Base-by-base conservation (phyloP, 1,140 invertebrate species). In the Ceratosolen solmsi region DNA sequence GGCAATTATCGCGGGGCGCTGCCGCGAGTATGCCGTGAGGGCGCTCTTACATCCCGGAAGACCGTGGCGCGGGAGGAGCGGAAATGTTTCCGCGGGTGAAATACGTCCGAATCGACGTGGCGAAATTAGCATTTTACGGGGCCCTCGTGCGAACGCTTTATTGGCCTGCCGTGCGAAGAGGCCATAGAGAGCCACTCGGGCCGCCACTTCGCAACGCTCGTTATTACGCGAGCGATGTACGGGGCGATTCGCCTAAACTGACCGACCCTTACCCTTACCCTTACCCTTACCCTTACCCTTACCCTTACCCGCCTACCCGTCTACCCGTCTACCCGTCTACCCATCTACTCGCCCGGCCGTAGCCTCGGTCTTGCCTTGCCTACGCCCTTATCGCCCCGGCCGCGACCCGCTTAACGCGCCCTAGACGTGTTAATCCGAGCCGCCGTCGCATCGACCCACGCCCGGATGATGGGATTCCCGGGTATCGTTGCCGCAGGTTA, bases 111-210 rank as follows among this genome's bases (percentile, higher is more conserved):
- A 73, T 73, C 71, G 49, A 20, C 70, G 46, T n/a, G 27, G 63
- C 30, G 46, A 1, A 56, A 92, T 92, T 91, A 91, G 87, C 89
- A 90, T 91, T 91, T 91, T 90, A 89, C 86, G 86, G 88, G 86
- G 74, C 82, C 46, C 79, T 51, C 49, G 71, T 86, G 84, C 85
- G 85, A 88, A 87, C 88, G 87, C 89, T 91, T 90, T 91, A 91
- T 91, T 89, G 89, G 89, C 85, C 83, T 89, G 84, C 88, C 91
- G 90, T 91, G 90, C 85, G 86, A 90, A 90, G 89, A 87, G 89
- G 89, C 89, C 88, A 90, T 91, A 89, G 36, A 33, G 49, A 17
- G 13, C 13, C 41, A 1, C 41, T 25, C n/a, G 5, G 22, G n/a
- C n/a, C n/a, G 41, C 41, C 41, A 30, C 85, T 84, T 84, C 83